Evolutionary conservation across 2,797 vertebrate genomes (phyloP), one percentile per base, ranked within the genome.

Genomic region (Polyboroides typus): DNA sequence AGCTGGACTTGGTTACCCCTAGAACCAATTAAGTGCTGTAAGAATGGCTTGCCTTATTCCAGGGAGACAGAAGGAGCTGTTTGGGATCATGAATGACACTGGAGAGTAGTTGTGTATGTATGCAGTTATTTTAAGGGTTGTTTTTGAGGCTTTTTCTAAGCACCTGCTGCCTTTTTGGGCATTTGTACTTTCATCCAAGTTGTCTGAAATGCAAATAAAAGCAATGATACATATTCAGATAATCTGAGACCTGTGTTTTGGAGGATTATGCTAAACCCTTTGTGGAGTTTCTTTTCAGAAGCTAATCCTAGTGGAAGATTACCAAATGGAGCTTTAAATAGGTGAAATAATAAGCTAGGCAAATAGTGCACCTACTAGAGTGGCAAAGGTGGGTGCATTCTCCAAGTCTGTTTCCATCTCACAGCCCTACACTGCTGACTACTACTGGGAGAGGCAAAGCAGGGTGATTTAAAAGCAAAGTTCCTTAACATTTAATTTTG

Each of bases 131-230:
- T 89, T 85, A 76, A 76, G 64, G 12, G 14, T 68, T 94, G 63
- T 16, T 93, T 95, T 63, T 42, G 52, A 67, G 88, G 85, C 26
- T 83, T 93, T 92, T 96, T 72, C 59, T 82, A 67, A 82, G 88
- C 92, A 95, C 92, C 95, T 94, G 90, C 82, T 14, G 0, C 78
- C 78, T 95, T 95, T 89, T 80, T 6, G 62, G 92, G 64, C 78
- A 82, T 76, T 87, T 79, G 36, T 89, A 70, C 76, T 96, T 96
- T 93, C 56, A 86, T 76, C 74, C 45, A 81, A 73, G 29, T 84
- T 76, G 84, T 95, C 22, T 96, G 93, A 96, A 94, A 95, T 89
- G 94, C 76, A 94, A 94, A 94, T 90, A 81, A 93, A 92, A 94
- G 56, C 85, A 75, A 21, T 25, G 66, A 81, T 86, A 93, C 67